Evolutionary conservation across 2,113 vertebrate genomes (phyloP), one percentile per base, ranked within the genome.

Genomic region (Menura novaehollandiae): DNA sequence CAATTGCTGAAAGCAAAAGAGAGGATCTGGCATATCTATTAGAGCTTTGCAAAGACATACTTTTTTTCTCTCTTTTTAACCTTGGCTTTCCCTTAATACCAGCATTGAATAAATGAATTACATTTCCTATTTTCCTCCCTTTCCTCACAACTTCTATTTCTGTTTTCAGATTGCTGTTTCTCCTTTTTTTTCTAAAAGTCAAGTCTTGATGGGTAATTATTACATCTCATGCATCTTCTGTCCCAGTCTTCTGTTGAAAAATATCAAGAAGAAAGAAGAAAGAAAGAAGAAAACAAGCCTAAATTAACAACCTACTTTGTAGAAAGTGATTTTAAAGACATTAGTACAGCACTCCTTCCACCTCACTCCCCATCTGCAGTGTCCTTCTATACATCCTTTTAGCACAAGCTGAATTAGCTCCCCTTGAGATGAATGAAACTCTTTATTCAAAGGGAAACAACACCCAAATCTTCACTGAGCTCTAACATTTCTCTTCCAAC

Each of bases 161-260:
- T 91, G 95, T 96, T 97, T 98, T 94, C 82, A 81, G 23, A 64
- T 86, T 59, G 91, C 83, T 86, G 69, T 63, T 96, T 91, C 90
- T 88, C 44, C n/a, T 51, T 66, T 82, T 93, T 91, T 75, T 66
- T 89, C 15, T 3, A 10, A 19, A 93, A 96, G 87, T 85, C 85
- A 89, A 35, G 46, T n/a, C 94, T 97, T 95, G 95, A 96, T 97
- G 93, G 95, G 88, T 97, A 96, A 97, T 98, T 96, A 97, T 95
- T 97, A 92, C 83, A 87, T 95, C 96, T 96, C 93, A 89, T 94
- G 95, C 33, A 63, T 97, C 96, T 97, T 94, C 89, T 95, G 72
- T 91, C 95, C 94, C 95, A 91, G 88, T 52, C 79, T 96, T 94
- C 91, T 94, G 91, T 96, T 97, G 91, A 95, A 96, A 93, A 96